phyloP scores from a whole-genome alignment of 92 coral and sea anemone species.

The Palythoa grandiflora region DNA sequence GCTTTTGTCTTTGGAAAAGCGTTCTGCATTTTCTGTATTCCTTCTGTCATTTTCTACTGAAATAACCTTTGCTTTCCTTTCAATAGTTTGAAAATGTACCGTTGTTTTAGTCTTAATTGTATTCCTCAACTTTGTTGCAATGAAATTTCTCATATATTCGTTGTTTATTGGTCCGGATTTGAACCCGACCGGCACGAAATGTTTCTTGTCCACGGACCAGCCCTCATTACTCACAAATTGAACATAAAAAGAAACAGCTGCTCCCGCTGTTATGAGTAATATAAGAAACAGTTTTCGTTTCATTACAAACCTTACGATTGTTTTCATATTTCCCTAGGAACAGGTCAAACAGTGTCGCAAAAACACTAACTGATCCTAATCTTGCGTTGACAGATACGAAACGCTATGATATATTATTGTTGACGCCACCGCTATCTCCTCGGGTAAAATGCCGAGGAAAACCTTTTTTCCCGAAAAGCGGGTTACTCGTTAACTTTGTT shows the following conservation, averaged over 20 bases:
- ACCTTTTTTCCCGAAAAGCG: too few species aligned
- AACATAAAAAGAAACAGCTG: not conserved
- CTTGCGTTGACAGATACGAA: too few species aligned
- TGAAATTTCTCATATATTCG: not conserved
- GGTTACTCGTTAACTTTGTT: too few species aligned
- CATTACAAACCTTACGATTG: not conserved
- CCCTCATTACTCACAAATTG: not conserved
- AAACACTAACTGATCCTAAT: too few species aligned
- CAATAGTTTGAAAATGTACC: not conserved
- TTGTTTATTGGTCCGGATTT: not conserved
- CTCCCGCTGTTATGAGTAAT: not conserved
- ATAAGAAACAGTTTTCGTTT: not conserved
- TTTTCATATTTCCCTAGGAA: not conserved
- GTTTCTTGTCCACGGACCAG: not conserved
- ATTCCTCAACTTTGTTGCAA: not conserved
- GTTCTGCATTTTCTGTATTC: not conserved
- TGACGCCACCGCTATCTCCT: too few species aligned
- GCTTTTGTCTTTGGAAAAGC: slow-evolving; percentile 32
- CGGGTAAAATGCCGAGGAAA: too few species aligned
- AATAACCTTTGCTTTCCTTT: not conserved
- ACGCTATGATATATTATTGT: too few species aligned
- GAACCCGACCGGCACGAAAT: not conserved
- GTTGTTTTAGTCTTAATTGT: not conserved
- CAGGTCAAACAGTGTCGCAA: not conserved
- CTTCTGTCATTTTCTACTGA: not conserved